Evolutionary conservation across 2,888 invertebrate genomes (phyloP).

Genomic region (Epistrophe grossulariae): DNA sequence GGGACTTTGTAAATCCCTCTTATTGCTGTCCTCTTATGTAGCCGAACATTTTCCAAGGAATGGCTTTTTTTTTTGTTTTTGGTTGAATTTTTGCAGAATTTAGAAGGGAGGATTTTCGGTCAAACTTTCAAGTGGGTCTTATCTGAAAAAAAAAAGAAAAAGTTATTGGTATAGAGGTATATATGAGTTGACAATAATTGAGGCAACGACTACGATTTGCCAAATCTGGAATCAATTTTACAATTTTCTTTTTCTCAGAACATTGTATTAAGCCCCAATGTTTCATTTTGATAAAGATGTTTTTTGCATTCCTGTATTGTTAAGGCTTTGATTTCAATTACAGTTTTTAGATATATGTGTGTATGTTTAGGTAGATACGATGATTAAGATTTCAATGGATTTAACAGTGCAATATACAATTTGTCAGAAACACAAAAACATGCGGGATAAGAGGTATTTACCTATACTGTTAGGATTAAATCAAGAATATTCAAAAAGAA

Average conservation of each 20-base stretch:
- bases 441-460: too few species aligned
- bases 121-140: conserved; percentile 26
- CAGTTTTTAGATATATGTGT: not conserved
- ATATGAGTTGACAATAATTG: conserved; percentile 23
- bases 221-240: conserved; percentile 12
- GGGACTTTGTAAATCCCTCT: conserved; percentile 41
- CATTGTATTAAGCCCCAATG: not conserved
- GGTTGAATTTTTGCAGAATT: not conserved
- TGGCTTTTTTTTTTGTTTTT: not conserved
- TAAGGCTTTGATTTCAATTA: not conserved
- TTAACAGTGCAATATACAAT: not conserved
- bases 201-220: not conserved
- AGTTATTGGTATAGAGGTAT: not conserved
- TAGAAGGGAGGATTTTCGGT: not conserved
- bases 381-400: not conserved
- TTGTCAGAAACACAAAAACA: too few species aligned
- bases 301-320: not conserved
- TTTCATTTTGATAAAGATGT: not conserved
- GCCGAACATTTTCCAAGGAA: not conserved
- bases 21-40: conserved; percentile 40
- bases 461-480: too few species aligned
- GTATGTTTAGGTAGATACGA: not conserved
- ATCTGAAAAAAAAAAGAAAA: not conserved
- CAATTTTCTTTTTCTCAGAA: not conserved
- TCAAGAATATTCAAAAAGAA: too few species aligned